Evolutionary conservation across 2,888 invertebrate genomes (phyloP), one percentile per base, ranked within the genome.

Genomic region (Lucinisca nassula): DNA sequence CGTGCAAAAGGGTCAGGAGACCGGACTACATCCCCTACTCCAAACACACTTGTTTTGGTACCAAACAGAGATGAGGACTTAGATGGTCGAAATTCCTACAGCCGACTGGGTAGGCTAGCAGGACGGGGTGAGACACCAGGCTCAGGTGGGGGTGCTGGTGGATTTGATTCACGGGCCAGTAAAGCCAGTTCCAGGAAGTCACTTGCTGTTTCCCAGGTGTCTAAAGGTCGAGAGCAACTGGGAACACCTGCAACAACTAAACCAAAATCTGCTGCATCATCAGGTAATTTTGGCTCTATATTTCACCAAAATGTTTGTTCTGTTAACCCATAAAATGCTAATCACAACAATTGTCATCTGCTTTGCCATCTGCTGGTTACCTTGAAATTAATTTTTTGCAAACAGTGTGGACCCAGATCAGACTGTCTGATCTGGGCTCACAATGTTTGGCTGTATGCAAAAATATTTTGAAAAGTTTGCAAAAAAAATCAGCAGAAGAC

Each of bases 51-150:
- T 17, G 92, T 93, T 24, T 92, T 90, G 38, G 92, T 93, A 2
- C 92, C 92, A 3, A 89, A 86, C 73, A 89, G 91, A 55, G 87
- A 90, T 51, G 82, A 85, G 21, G n/a, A 67, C 8, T 17, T 74
- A 3, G 40, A 74, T 17, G 89, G n/a, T 79, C 93, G 94, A 75
- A 89, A 92, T 2, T 92, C 92, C 21, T 95, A 93, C 86, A 94
- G 94, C 82, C 85, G 93, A 27, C 92, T 95, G 12, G 94, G 94
- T 10, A 85, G 90, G 82, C 89, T 95, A 30, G 95, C 95, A 8
- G 94, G 93, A 8, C 86, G 91, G 10, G 92, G 92, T 14, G 93
- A 91, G 1, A 67, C 78, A 24, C 84, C 85, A 32, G 80, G 80
- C 8, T 84, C 87, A 3, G 77, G 86, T 8, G 73, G 90, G 79